Percentiles rank a stretch among this genome's conserved stretches.
Conservation (phyloP, 2,113 vertebrate species). For the Peromyscus californicus region DNA sequence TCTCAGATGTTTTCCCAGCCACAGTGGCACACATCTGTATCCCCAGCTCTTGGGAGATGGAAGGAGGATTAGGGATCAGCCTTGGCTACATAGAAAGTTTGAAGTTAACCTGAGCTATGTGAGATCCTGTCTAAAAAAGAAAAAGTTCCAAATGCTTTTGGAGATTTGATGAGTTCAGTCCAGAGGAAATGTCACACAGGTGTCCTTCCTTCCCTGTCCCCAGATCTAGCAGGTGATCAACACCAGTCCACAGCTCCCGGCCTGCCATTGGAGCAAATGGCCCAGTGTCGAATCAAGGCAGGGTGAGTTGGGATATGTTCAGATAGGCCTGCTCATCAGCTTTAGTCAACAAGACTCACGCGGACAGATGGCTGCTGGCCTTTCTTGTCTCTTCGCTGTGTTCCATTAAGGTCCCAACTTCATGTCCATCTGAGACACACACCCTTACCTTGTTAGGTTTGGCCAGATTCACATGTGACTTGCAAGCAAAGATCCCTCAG, state of each 20-base stretch:
- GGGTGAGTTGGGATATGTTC: accelerated
- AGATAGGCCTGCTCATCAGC: accelerated
- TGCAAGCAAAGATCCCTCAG: accelerated
- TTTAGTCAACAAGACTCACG: not conserved
- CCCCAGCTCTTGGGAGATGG: not conserved
- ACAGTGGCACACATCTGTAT: not conserved
- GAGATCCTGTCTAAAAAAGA: not conserved
- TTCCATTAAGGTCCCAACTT: accelerated
- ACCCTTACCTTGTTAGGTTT: too few species aligned
- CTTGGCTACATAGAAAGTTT: not conserved
- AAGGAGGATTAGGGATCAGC: not conserved
- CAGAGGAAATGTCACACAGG: accelerated
- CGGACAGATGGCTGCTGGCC: accelerated
- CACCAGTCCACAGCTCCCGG: accelerated
- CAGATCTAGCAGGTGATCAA: not conserved
- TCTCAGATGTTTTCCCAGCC: not conserved
- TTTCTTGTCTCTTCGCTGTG: accelerated
- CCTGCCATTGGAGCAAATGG: not conserved
- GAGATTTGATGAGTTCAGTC: not conserved
- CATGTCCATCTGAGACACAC: not conserved
- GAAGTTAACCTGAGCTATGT: not conserved
- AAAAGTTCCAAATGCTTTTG: too few species aligned
- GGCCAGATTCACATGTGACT: not conserved
- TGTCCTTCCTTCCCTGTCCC: accelerated
- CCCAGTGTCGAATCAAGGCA: accelerated